Conservation (phyloP, 2,888 invertebrate genomes). For the Vandiemenella viatica region DNA sequence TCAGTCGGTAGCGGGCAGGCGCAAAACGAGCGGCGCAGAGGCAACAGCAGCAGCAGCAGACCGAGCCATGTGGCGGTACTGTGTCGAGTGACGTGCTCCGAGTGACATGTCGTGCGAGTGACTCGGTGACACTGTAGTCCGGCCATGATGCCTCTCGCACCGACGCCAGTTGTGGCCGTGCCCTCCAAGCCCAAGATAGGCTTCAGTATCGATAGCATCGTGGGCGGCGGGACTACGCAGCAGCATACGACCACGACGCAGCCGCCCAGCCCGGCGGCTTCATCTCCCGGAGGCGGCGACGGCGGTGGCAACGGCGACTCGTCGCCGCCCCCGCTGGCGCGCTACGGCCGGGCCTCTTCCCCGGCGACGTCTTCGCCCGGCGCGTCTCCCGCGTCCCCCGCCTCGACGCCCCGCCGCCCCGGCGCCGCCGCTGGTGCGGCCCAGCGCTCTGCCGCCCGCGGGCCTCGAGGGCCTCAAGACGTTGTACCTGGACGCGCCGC, state of each 20-base stretch:
- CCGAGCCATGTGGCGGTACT: background rate
- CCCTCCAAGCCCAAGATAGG: slow-evolving; percentile 87
- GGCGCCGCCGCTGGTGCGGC: slow-evolving; percentile 7
- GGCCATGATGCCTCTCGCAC: slow-evolving; percentile 89
- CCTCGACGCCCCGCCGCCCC: slow-evolving; percentile 7
- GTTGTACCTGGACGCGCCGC: no score
- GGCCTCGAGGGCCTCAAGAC: slow-evolving; percentile 25
- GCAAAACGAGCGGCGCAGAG: background rate
- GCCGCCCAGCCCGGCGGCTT: slow-evolving; percentile 30
- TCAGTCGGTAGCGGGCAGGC: background rate
- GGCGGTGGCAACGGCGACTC: no score
- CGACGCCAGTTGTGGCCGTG: slow-evolving; percentile 82
- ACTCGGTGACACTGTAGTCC: background rate
- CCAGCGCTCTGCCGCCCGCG: slow-evolving; percentile 21
- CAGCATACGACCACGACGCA: no score
- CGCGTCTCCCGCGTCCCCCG: slow-evolving; percentile 15
- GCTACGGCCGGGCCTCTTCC: no score
- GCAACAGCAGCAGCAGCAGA: background rate
- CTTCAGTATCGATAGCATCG: slow-evolving; percentile 88
- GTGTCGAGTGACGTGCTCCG: background rate
- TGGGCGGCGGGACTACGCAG: slow-evolving; percentile 50
- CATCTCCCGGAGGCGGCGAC: slow-evolving; percentile 10
- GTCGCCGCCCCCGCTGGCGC: no score
- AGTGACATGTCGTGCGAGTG: background rate
- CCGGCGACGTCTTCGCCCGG: no score